Base-by-base conservation (phyloP, 2,888 invertebrate species). In the Volucella zonaria region DNA sequence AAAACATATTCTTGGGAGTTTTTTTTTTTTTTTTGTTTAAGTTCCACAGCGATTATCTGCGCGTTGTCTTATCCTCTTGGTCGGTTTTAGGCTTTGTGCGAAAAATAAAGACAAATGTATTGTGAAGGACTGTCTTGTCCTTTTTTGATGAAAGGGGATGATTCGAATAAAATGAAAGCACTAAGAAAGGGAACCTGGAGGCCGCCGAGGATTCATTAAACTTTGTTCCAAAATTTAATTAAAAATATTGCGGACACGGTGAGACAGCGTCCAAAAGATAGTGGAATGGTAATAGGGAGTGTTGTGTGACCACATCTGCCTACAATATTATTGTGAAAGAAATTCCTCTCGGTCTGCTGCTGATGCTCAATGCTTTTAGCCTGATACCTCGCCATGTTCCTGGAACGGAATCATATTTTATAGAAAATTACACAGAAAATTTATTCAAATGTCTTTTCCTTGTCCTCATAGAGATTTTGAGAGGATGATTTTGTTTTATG, bases 241-340 rank as follows among this genome's bases (percentile, higher is more conserved):
- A 61, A 71, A 68, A 59, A 40, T 45, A 42, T 40, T 47, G 12
- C 45, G 54, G 31, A 31, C 31, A 31, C 52, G 54, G 49, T 49
- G 64, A 14, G 64, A 64, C 18, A 49, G 49, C 43, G 68, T 68
- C 42, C 10, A 4, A 3, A n/a, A 42, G 40, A 10, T 10, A 18
- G 9, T n/a, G n/a, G 6, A 47, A 47, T 18, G 45, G 8, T 1
- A 49, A 0, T 8, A 8, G 8, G 18, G 40, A 15, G 15, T 59
- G 23, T 59, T 71, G 18, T 59, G 70, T 59, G 59, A 71, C 70
- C 70, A 71, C 70, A 71, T 71, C 70, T 71, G 59, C 59, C 51
- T 12, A 67, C 66, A 67, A 52, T 67, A 59, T 51, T 51, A 59
- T 71, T 71, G 42, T 71, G 49, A 42, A 49, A 71, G 47, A 71